A percentile compares a stretch with the other conserved stretches of the same genome.
Conservation (phyloP, 2,888 invertebrate genomes). For the Pterostichus niger region DNA sequence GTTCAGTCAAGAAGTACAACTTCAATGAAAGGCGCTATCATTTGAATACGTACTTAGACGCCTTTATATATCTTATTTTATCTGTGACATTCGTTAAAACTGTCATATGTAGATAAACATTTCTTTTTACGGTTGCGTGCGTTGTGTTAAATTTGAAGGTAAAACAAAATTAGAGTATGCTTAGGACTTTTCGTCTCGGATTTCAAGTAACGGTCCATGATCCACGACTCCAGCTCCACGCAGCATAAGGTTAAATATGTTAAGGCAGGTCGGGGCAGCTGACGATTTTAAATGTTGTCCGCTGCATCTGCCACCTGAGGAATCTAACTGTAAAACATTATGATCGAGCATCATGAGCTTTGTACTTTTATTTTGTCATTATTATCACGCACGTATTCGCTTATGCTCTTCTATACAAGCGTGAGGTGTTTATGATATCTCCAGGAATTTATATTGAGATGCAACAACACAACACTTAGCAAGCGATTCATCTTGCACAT, state of each 20-base stretch:
- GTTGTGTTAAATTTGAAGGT: background rate
- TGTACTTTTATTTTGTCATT: slow-evolving; percentile 25
- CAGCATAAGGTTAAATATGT: slow-evolving; percentile 56
- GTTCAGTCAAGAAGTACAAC: too few species aligned
- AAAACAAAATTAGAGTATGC: slow-evolving; percentile 39
- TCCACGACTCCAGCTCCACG: too few species aligned
- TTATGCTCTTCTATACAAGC: slow-evolving; percentile 34
- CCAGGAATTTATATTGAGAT: slow-evolving; percentile 41
- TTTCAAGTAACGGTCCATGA: slow-evolving; percentile 56
- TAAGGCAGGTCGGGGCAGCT: slow-evolving; percentile 59
- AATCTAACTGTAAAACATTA: slow-evolving; percentile 59
- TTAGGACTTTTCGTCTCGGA: slow-evolving; percentile 40
- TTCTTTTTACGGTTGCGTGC: slow-evolving; percentile 22
- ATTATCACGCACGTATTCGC: slow-evolving; percentile 15
- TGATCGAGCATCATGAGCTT: slow-evolving; percentile 27
- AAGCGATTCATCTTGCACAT: slow-evolving; percentile 39
- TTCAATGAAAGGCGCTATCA: too few species aligned
- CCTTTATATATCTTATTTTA: too few species aligned
- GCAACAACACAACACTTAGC: slow-evolving; percentile 22
- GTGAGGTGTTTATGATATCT: slow-evolving; percentile 48
- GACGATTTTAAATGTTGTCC: slow-evolving; percentile 24
- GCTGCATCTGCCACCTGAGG: slow-evolving; percentile 57
- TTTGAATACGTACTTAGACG: too few species aligned
- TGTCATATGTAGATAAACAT: too few species aligned
- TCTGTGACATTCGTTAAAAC: too few species aligned